Percentiles rank a stretch among this genome's conserved stretches.
These are phyloP conservation scores for Metellina segmentata DNA, from an alignment of 2,888 invertebrate genomes.

Conservation along the genomic window DNA sequence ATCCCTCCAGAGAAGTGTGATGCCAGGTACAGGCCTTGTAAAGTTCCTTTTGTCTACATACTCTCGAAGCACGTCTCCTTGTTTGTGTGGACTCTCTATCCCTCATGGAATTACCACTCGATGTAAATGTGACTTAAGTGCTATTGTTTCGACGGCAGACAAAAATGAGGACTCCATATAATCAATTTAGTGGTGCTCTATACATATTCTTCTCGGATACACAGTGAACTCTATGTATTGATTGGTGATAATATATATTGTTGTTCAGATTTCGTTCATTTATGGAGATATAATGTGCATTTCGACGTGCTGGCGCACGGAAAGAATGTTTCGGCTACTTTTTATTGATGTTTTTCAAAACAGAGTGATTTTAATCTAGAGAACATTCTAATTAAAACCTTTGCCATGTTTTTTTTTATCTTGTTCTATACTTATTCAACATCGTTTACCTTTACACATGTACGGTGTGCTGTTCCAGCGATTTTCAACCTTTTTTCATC, in stretches of 20 bases:
- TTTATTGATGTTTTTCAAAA: slow-evolving; percentile 74
- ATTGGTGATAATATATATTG: slow-evolving; percentile 76
- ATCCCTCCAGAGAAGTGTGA: slow-evolving; percentile 74
- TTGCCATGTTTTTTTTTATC: slow-evolving; percentile 65
- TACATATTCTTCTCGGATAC: slow-evolving; percentile 66
- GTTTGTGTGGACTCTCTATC: slow-evolving; percentile 24
- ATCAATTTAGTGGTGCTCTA: slow-evolving; percentile 76
- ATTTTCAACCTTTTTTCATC: neutral
- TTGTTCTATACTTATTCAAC: slow-evolving; percentile 13
- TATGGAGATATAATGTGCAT: slow-evolving; percentile 69
- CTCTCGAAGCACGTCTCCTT: slow-evolving; percentile 60
- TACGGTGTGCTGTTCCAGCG: neutral
- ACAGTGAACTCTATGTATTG: slow-evolving; percentile 69
- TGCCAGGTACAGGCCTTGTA: slow-evolving; percentile 72
- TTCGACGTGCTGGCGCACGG: slow-evolving; percentile 60
- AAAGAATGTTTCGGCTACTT: slow-evolving; percentile 68
- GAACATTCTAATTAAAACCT: slow-evolving; percentile 61
- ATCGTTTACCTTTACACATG: neutral
- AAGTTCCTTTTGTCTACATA: slow-evolving; percentile 74
- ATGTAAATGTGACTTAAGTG: slow-evolving; percentile 65
- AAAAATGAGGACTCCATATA: slow-evolving; percentile 62
- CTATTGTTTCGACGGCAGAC: slow-evolving; percentile 62
- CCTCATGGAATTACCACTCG: slow-evolving; percentile 2
- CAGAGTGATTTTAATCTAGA: slow-evolving; percentile 71
- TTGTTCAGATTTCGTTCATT: slow-evolving; percentile 74